phyloP scores from a whole-genome alignment of 2,888 invertebrate genomes.

The Rhagium mordax region DNA sequence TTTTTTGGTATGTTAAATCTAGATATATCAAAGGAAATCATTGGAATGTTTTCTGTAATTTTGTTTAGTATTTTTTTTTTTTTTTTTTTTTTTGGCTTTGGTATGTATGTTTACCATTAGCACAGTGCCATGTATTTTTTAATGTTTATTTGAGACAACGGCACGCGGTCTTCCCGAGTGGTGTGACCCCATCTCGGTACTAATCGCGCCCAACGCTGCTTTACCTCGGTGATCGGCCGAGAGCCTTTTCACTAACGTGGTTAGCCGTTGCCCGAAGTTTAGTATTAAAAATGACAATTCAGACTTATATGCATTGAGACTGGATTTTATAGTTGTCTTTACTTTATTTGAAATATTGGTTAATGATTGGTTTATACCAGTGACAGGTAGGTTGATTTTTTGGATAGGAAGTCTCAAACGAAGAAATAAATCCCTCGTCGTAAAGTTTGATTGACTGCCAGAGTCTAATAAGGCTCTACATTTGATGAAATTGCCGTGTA shows the following conservation, averaged over 20 bases:
- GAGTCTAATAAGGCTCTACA: conserved; percentile 37
- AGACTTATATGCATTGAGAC: not conserved
- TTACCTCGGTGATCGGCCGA: no score
- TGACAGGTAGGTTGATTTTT: not conserved
- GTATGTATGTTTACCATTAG: no score
- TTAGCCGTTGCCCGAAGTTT: no score
- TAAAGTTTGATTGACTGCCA: conserved; percentile 42
- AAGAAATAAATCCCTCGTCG: conserved; percentile 33
- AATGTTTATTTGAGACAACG: no score
- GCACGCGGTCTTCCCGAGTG: no score
- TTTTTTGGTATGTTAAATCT: conserved; percentile 23
- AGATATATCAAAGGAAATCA: not conserved
- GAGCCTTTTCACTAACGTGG: no score
- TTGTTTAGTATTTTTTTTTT: no score
- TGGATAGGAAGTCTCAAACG: conserved; percentile 23
- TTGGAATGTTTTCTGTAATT: conserved; percentile 19
- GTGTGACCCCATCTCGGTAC: no score
- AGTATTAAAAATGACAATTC: conserved; percentile 12
- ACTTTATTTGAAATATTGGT: not conserved
- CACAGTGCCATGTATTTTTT: no score
- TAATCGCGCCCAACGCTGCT: no score
- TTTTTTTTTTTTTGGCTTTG: no score
- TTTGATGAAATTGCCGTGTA: conserved; percentile 15
- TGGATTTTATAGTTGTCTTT: not conserved
- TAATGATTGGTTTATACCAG: not conserved